Conservation (phyloP, 1,140 invertebrate genomes). For the Gonatopus flavifemur region DNA sequence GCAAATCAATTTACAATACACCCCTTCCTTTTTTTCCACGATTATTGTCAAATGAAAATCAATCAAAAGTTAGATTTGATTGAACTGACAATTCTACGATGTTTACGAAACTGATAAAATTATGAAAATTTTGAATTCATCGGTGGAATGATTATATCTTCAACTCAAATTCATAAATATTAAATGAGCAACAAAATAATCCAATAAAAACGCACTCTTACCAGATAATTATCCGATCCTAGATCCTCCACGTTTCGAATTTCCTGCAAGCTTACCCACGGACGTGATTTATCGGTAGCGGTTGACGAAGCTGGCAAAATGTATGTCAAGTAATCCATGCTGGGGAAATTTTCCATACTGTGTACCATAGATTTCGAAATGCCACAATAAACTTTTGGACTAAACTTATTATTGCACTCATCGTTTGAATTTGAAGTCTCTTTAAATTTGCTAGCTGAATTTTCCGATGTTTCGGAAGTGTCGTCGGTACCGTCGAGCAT, state of each 20-base stretch:
- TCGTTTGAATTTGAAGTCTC: slow-evolving; percentile 26
- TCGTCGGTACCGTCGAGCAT: slow-evolving; percentile 29
- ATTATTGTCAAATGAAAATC: too few species aligned
- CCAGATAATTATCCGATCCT: slow-evolving; percentile 32
- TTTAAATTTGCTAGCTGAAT: slow-evolving; percentile 8
- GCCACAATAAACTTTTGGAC: slow-evolving; percentile 62
- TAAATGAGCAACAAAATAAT: too few species aligned
- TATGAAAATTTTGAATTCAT: too few species aligned
- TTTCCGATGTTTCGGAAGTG: slow-evolving; percentile 20
- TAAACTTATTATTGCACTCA: slow-evolving; percentile 58
- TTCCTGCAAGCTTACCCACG: slow-evolving; percentile 65
- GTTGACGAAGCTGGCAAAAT: slow-evolving; percentile 44
- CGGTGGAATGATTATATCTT: too few species aligned
- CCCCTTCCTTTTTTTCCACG: too few species aligned
- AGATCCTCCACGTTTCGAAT: slow-evolving; percentile 52
- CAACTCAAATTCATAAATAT: too few species aligned
- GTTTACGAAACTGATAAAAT: too few species aligned
- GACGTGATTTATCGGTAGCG: slow-evolving; percentile 38
- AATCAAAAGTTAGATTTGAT: too few species aligned
- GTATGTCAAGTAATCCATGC: slow-evolving; percentile 40
- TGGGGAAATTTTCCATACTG: slow-evolving; percentile 62
- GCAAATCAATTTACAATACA: too few species aligned
- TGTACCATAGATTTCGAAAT: slow-evolving; percentile 53
- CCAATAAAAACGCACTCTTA: too few species aligned
- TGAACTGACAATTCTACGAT: too few species aligned